Evolutionary conservation across 2,888 invertebrate genomes (phyloP).

Genomic region (Aphodius sticticus): DNA sequence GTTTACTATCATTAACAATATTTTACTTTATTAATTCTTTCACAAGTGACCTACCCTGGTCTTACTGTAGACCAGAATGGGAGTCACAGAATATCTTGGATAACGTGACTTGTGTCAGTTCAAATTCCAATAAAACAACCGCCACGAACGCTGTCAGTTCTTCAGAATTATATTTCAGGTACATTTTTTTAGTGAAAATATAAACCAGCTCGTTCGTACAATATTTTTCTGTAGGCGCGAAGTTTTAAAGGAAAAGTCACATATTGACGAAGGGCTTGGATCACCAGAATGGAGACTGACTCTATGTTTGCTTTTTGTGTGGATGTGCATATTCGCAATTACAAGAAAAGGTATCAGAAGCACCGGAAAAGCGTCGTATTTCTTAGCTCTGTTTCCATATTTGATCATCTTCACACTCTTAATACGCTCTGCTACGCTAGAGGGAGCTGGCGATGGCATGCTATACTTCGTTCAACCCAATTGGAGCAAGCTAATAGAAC

Average conservation of each 20-base stretch:
- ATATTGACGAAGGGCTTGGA: constrained; percentile 61
- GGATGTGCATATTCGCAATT: constrained; percentile 74
- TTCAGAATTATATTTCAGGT: constrained; percentile 64
- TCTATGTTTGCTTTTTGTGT: constrained; percentile 71
- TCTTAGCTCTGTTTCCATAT: constrained; percentile 89
- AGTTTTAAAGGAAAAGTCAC: constrained; percentile 62
- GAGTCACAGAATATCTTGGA: constrained; percentile 42
- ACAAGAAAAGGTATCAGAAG: constrained; percentile 78
- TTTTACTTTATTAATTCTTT: constrained; percentile 79
- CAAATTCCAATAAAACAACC: constrained; percentile 11
- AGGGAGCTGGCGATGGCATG: constrained; percentile 80
- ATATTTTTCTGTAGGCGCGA: constrained; percentile 50
- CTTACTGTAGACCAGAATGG: constrained; percentile 70
- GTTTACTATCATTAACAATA: constrained; percentile 74
- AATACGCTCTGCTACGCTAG: constrained; percentile 69
- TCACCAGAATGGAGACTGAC: constrained; percentile 74
- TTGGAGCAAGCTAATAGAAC: constrained; percentile 76
- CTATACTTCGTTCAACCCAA: constrained; percentile 81
- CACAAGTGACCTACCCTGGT: constrained; percentile 75
- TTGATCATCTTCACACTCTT: constrained; percentile 78
- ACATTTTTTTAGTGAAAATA: constrained; percentile 4
- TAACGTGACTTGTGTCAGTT: constrained; percentile 34
- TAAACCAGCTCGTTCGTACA: neutral
- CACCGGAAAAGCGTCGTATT: constrained; percentile 85
- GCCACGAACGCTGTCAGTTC: constrained; percentile 49